Evolutionary conservation across 2,797 vertebrate species (phyloP), one percentile per base, ranked within the genome.

Genomic region (Lates japonicus): DNA sequence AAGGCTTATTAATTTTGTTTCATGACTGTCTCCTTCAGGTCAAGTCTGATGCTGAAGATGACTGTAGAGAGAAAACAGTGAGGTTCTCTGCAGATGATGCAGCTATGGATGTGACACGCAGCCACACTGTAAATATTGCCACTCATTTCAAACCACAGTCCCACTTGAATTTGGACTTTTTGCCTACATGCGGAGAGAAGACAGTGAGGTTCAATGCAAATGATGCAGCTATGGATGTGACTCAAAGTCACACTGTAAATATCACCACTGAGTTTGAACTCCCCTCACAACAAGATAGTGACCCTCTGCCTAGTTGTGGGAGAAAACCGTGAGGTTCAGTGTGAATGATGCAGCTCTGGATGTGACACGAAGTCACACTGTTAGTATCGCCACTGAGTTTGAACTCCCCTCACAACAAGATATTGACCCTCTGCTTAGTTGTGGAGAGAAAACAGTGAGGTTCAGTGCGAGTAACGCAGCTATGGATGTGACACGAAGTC

Each of bases 401-500:
- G 31, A 74, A 1, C 51, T 2, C n/a, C 46, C 8, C 3, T 54
- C n/a, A 1, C 17, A 8, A 3, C 52, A 44, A 42, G 68, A 71
- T 62, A 2, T 41, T 3, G 46, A 73, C 1, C 6, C 31, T n/a
- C 2, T 65, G 2, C 74, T 37, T 12, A 2, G 13, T 4, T 25
- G 17, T 7, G 29, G 12, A 44, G 78, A 83, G 2, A 81, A 77
- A 46, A 81, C 31, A 0, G 0, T 35, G 57, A 62, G 39, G 57
- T 86, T 78, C 31, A 51, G 33, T 11, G 14, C 31, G 46, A 42
- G 54, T 33, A 74, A 79, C 17, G 63, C 67, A 61, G n/a, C 58
- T 37, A 96, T 97, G 96, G 97, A 98, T 69, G 92, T 96, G 90
- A 98, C 96, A 31, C 78, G 86, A 69, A 95, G 95, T 87, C 95